phyloP scores from a whole-genome alignment of 2,113 vertebrate genomes.

The Oryzias celebensis region DNA sequence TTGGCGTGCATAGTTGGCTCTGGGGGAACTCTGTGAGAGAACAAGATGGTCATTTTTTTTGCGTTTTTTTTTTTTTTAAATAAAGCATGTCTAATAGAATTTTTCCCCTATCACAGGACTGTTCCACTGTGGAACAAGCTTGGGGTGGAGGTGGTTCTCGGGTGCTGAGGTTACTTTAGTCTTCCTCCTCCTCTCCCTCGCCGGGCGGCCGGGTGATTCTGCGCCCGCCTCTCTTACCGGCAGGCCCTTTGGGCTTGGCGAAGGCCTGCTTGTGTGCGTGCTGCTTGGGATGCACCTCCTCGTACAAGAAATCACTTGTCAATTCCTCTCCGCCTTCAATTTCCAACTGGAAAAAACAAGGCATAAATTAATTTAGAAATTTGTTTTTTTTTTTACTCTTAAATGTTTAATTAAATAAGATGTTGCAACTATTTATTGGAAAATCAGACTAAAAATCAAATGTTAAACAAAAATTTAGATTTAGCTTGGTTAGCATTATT shows the following conservation, averaged over 20 bases:
- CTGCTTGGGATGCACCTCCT: conserved; percentile 96
- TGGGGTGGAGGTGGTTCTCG: conserved; percentile 26
- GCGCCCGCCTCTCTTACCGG: conserved; percentile 88
- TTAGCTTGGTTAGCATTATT: no score
- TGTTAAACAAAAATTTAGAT: no score
- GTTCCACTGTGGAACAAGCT: conserved; percentile 66
- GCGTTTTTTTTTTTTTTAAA: conserved; percentile 50
- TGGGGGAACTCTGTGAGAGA: conserved; percentile 53
- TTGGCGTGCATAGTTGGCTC: conserved; percentile 78
- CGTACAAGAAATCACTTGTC: conserved; percentile 92
- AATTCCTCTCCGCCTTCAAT: conserved; percentile 94
- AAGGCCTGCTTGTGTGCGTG: conserved; percentile 94
- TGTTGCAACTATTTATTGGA: no score
- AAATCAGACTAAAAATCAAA: no score
- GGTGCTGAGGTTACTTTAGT: conserved; percentile 60
- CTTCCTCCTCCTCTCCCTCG: conserved; percentile 83
- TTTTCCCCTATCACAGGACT: conserved; percentile 56
- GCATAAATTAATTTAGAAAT: not conserved
- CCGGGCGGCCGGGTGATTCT: conserved; percentile 87
- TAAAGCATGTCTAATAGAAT: conserved; percentile 52
- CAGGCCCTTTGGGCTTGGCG: conserved; percentile 92
- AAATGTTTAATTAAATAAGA: no score
- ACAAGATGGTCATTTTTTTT: conserved; percentile 1
- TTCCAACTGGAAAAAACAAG: conserved; percentile 81
- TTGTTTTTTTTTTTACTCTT: no score